Evolutionary conservation across 2,113 vertebrate genomes (phyloP).

Genomic region (Upupa epops): DNA sequence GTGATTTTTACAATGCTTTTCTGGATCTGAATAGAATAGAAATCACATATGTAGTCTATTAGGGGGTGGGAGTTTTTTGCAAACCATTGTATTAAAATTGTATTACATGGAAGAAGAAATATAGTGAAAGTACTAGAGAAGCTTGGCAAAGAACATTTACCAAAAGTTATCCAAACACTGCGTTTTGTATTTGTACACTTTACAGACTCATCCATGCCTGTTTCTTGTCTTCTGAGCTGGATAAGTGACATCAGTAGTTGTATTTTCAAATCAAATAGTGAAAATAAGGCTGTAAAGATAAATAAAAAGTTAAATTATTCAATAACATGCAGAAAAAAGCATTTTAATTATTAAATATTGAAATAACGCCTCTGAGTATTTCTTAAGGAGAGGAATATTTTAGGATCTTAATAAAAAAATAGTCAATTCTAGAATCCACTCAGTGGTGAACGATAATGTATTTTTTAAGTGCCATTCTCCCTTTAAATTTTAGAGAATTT

Average conservation of each 20-base stretch:
- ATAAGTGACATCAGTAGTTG: neutral
- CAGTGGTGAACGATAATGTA: neutral
- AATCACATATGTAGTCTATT: neutral
- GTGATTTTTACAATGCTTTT: neutral
- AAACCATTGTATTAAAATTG: neutral
- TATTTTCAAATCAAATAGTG: constrained; percentile 19
- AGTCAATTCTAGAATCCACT: neutral
- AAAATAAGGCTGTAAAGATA: constrained; percentile 25
- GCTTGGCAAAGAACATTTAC: neutral
- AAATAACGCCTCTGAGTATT: neutral
- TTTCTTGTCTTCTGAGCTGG: neutral
- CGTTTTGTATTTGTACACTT: neutral
- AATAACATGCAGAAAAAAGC: neutral
- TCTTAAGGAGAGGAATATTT: neutral
- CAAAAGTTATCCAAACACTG: neutral
- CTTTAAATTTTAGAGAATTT: neutral
- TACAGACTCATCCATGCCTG: neutral
- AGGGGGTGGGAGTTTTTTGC: neutral
- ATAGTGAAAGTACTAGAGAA: neutral
- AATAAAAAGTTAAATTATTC: constrained; percentile 41
- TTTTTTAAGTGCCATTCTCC: neutral
- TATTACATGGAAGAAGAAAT: neutral
- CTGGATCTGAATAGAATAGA: neutral
- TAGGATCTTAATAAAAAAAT: neutral
- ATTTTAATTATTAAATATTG: constrained; percentile 6